Base-by-base conservation (phyloP, 2,888 invertebrate species). In the Sphaeridia pumilis region DNA sequence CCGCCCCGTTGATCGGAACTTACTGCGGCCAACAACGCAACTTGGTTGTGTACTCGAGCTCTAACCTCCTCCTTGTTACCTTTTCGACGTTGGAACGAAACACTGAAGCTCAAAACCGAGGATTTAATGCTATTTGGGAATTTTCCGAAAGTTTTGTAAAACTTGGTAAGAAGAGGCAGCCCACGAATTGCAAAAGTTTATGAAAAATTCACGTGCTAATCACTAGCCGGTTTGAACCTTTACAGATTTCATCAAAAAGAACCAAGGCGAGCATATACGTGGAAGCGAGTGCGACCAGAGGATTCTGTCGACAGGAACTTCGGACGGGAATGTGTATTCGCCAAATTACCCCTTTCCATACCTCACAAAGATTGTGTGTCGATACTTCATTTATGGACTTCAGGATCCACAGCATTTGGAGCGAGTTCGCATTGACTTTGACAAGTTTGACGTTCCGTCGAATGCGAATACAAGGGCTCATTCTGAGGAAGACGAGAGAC, bases 211-310 rank as follows among this genome's bases (percentile, higher is more conserved):
- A n/a, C 17, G 17, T 10, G 17, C 27, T 24, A 45, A 45, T 27
- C 17, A 25, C 28, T 47, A 3, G 7, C 31, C 14, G 14, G 7
- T 24, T 25, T 20, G 2, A 24, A 17, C 3, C 22, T 28, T 38
- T 47, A 5, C 22, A 88, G 87, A 85, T 81, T 87, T 88, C 77
- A 87, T 87, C 77, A 85, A 83, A 73, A 84, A 84, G 77, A 85
- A 87, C 74, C 87, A 87, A 71, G 90, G 90, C 65, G 86, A 87
- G 76, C 93, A 94, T 75, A 90, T 94, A 71, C 80, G 87, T 70
- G 94, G 94, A 70, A 90, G 92, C 66, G 97, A 98, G 76, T 98
- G 98, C 77, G 97, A 98, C 77, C 93, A 94, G 74, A 87, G 92
- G 74, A 92, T 95, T 69, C 79, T 92, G 67, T 93, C 92, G 74